Percentiles rank a stretch among this genome's conserved stretches.
Evolutionary conservation across 2,113 vertebrate species (phyloP).

Genomic region (Pachycephala philippinensis): DNA sequence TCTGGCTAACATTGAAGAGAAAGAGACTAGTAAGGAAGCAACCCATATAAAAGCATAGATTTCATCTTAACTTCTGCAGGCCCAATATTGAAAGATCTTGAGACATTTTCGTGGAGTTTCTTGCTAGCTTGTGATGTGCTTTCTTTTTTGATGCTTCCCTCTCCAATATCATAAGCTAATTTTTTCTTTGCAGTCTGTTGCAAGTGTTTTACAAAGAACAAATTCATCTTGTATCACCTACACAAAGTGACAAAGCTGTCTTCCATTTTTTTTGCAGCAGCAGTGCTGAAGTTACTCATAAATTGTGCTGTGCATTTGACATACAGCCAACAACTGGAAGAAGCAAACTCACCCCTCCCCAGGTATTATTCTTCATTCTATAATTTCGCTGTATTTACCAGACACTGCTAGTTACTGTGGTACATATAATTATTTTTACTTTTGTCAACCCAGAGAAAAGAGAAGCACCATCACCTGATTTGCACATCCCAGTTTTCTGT

Average conservation of each 20-base stretch:
- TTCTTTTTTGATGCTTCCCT: background rate
- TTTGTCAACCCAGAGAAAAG: background rate
- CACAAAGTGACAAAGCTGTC: background rate
- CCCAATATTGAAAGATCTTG: background rate
- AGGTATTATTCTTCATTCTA: background rate
- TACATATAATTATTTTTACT: background rate
- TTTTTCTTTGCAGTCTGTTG: constrained; percentile 2
- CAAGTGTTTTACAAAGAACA: background rate
- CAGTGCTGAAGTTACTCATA: background rate
- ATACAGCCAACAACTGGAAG: background rate
- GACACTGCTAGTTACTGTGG: background rate
- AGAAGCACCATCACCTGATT: background rate
- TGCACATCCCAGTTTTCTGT: background rate
- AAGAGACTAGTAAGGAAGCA: background rate
- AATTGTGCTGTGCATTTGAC: background rate
- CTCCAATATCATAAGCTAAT: background rate
- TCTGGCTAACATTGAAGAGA: background rate
- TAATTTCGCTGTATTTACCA: background rate
- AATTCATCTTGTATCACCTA: background rate
- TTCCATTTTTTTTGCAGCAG: background rate
- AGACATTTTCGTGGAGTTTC: background rate
- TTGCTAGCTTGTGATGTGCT: background rate
- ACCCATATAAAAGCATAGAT: background rate
- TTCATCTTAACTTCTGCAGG: background rate
- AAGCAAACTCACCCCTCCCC: background rate